phyloP scores from a whole-genome alignment of 2,797 vertebrate genomes.

The Gymnothorax javanicus region DNA sequence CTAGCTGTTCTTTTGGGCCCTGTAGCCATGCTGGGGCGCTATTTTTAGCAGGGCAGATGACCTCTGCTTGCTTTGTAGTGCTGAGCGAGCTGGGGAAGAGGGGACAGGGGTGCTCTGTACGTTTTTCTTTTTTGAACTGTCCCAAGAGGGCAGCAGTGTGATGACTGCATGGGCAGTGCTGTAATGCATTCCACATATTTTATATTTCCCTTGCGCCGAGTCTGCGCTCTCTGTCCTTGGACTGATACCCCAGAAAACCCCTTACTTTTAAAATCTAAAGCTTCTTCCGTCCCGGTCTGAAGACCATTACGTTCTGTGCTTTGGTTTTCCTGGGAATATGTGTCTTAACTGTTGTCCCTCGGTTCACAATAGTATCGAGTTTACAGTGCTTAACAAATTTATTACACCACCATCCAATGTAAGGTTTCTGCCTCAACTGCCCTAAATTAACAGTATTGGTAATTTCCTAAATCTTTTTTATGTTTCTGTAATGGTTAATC shows the following conservation, averaged over 20 bases:
- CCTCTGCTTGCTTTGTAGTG: conserved; percentile 24
- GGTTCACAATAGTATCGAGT: neutral
- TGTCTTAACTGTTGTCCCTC: neutral
- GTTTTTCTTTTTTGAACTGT: conserved; percentile 7
- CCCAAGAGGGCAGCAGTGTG: neutral
- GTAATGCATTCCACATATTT: neutral
- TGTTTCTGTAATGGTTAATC: too few species aligned
- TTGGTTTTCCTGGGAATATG: neutral
- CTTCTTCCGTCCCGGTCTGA: neutral
- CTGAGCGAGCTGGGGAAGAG: neutral
- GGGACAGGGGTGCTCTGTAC: neutral
- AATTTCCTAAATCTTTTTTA: too few species aligned
- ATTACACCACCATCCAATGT: too few species aligned
- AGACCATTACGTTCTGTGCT: neutral
- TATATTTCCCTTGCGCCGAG: neutral
- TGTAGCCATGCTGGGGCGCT: conserved; percentile 1
- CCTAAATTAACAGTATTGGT: too few species aligned
- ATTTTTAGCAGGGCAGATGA: conserved; percentile 31
- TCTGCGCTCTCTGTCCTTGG: neutral
- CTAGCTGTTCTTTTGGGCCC: conserved; percentile 9
- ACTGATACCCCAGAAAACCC: neutral
- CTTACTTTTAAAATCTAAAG: neutral
- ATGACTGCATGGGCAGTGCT: neutral
- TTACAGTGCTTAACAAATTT: neutral
- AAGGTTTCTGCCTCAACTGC: too few species aligned